Base-by-base conservation (phyloP, 2,888 invertebrate genomes). In the Agrochola litura region DNA sequence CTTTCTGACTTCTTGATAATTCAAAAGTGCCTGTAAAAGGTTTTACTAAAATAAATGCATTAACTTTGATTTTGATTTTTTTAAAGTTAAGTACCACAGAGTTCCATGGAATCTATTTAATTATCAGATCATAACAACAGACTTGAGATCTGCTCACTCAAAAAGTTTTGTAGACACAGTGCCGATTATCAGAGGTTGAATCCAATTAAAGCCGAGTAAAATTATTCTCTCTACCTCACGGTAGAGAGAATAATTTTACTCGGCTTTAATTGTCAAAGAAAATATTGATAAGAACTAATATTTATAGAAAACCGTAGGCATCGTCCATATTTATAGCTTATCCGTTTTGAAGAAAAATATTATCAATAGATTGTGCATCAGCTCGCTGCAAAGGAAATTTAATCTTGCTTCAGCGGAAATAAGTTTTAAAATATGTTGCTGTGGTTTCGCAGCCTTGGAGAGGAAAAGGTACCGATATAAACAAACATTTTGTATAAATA, bases 361-460 rank as follows among this genome's bases (percentile, higher is more conserved):
- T 52, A 61, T 37, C 16, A 43, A 60, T 54, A 71, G n/a, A 74
- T 69, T 25, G n/a, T 81, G 71, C 67, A 71, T 61, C 67, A 71
- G 46, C 46, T n/a, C 10, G 9, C 22, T 58, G 56, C 58, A 73
- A 73, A 69, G 61, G 67, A 85, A 85, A 71, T 83, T 76, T 46
- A 81, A 71, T 81, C 71, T 73, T 49, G 43, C 54, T 41, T 1
- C 37, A 46, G 19, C 49, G 67, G 76, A 71, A 76, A 85, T 81
- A 83, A 54, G 68, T 54, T 81, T 74, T 58, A 61, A 65, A 84
- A 76, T 77, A 46, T 52, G 63, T 76, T 74, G 10, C 69, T 30
- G 37, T 41, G 6, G 46, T 37, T 22, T 63, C 43, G 41, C 61
- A 22, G 54, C 22, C 6, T 63, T 30, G 22, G 22, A 61, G n/a